These are phyloP conservation scores for Chaetodon trifascialis DNA, from an alignment of 2,113 vertebrate genomes.

Conservation along the genomic window DNA sequence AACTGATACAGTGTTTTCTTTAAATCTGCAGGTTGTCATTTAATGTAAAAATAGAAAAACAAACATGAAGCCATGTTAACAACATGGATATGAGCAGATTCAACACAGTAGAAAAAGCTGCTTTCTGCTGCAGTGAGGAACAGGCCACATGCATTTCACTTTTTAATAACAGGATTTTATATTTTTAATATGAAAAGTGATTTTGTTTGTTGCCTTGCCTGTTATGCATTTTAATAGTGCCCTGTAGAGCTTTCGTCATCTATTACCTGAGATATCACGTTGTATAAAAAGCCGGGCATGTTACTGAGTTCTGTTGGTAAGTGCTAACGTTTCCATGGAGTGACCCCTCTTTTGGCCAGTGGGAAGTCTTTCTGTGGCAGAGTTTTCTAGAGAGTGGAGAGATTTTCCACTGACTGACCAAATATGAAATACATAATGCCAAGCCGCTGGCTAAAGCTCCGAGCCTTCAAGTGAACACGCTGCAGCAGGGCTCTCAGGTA, in stretches of 20 bases:
- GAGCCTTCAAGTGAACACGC: too few species aligned
- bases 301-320: slow-evolving; percentile 2
- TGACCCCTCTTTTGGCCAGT: too few species aligned
- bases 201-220: not conserved
- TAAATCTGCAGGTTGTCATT: slow-evolving; percentile 59
- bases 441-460: too few species aligned
- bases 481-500: too few species aligned
- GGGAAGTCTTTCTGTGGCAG: too few species aligned
- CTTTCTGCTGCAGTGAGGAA: not conserved
- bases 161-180: not conserved
- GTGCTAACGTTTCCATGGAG: slow-evolving; percentile 23
- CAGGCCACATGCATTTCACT: not conserved
- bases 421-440: too few species aligned
- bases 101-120: not conserved
- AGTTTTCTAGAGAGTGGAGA: too few species aligned
- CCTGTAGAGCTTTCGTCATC: not conserved
- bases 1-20: slow-evolving; percentile 34
- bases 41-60: slow-evolving; percentile 55
- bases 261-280: not conserved
- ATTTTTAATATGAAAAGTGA: not conserved
- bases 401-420: too few species aligned
- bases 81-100: slow-evolving; percentile 39
- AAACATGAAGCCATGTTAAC: slow-evolving; percentile 42
- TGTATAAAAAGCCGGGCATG: not conserved
- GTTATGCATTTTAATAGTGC: not conserved